Conservation (phyloP, 2,888 invertebrate genomes). For the Acrobasis suavella region DNA sequence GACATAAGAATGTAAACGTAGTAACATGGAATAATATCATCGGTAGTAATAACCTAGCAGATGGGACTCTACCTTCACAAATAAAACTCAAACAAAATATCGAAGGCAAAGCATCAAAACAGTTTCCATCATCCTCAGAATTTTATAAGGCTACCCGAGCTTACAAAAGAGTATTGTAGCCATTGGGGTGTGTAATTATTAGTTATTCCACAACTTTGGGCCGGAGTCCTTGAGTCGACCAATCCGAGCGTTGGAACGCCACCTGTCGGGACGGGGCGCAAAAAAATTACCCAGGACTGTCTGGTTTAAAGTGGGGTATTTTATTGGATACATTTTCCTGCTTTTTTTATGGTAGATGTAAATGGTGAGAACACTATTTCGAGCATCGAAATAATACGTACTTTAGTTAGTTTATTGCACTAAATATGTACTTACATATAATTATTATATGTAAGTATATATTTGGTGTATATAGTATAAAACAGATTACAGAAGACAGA, state of each 20-base stretch:
- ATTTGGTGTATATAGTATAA: no score
- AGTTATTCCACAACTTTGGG: conserved; percentile 24
- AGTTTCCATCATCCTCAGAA: background rate
- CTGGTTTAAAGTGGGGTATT: background rate
- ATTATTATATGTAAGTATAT: no score
- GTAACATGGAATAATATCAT: no score
- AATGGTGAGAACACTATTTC: background rate
- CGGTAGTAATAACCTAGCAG: no score
- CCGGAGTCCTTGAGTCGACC: conserved; percentile 21
- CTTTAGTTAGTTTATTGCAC: no score
- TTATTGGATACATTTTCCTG: background rate
- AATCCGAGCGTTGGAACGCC: conserved; percentile 15
- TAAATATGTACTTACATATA: no score
- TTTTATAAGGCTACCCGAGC: conserved; percentile 13
- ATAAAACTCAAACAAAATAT: background rate
- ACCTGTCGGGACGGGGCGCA: conserved; percentile 21
- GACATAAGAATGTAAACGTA: no score
- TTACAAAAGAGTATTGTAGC: conserved; percentile 9
- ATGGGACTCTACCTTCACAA: no score
- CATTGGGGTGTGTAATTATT: conserved; percentile 20
- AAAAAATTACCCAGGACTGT: conserved; percentile 16
- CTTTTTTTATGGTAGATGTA: background rate
- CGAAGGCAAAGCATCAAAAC: background rate
- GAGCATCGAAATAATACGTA: no score
- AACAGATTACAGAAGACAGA: no score